Evolutionary conservation across 2,797 vertebrate genomes (phyloP).

Genomic region (Allobates femoralis): DNA sequence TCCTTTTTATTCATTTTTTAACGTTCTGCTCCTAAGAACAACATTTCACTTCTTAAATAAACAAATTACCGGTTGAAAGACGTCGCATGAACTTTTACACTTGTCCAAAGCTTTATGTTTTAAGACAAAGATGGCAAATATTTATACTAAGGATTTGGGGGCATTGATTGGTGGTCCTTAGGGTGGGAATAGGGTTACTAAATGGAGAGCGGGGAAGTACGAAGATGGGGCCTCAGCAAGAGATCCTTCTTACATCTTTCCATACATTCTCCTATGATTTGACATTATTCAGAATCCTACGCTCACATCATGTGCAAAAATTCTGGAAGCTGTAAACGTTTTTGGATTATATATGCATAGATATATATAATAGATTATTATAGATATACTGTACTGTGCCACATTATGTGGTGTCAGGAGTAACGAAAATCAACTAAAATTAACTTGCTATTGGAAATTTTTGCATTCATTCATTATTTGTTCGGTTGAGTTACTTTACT

Average conservation of each 20-base stretch:
- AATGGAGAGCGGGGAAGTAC: neutral
- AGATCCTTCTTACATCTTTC: neutral
- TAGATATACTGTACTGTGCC: no score
- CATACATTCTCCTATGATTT: neutral
- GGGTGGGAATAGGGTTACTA: neutral
- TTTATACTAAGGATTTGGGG: conserved; percentile 35
- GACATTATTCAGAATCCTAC: neutral
- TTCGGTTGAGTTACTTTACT: no score
- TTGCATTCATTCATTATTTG: no score
- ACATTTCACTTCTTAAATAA: conserved; percentile 32
- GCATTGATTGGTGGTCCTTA: neutral
- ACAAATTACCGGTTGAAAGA: conserved; percentile 26
- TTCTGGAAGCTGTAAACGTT: neutral
- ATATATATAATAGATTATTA: no score
- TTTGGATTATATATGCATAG: no score
- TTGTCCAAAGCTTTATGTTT: conserved; percentile 5
- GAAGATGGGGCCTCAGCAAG: neutral
- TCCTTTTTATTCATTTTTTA: neutral
- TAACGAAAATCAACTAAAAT: no score
- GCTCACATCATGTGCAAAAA: neutral
- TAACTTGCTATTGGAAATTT: no score
- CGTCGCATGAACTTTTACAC: conserved; percentile 2
- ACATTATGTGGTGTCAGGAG: no score
- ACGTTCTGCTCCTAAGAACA: neutral
- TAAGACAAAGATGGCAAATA: conserved; percentile 27